Evolutionary conservation across 2,113 vertebrate genomes (phyloP).

Genomic region (Ploceus nigricollis): DNA sequence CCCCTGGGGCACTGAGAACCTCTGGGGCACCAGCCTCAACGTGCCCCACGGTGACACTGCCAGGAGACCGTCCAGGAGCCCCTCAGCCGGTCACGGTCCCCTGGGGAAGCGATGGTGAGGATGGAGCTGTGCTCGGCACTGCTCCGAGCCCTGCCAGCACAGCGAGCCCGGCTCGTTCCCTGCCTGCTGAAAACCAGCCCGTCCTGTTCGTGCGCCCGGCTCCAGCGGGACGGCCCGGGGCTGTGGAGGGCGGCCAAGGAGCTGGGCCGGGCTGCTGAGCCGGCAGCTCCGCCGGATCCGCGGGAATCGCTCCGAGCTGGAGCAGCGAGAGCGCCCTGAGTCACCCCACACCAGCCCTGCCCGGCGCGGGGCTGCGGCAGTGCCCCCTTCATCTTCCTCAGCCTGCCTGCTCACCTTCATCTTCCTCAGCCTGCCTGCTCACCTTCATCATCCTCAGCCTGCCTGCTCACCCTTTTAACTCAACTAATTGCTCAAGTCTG

Average conservation of each 20-base stretch:
- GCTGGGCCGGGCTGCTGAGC: background rate
- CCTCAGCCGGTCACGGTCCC: fast-evolving
- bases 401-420: background rate
- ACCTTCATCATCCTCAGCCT: background rate
- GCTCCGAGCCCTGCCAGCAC: background rate
- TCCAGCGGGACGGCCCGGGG: background rate
- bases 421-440: background rate
- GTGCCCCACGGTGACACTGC: fast-evolving
- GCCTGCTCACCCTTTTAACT: background rate
- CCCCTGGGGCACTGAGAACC: fast-evolving
- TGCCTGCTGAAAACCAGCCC: background rate
- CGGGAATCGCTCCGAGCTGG: background rate
- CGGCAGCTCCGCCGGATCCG: background rate
- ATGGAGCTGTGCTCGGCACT: background rate
- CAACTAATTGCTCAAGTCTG: background rate
- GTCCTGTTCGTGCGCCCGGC: background rate
- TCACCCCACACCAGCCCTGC: background rate
- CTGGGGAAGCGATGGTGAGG: fast-evolving
- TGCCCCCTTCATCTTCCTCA: background rate
- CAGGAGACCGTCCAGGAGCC: background rate
- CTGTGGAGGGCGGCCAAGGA: background rate
- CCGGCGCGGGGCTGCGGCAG: fast-evolving
- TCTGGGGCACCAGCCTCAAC: fast-evolving
- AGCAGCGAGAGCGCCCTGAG: background rate
- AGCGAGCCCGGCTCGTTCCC: background rate